Base-by-base conservation (phyloP, 2,888 invertebrate species). In the Philaethria dido region DNA sequence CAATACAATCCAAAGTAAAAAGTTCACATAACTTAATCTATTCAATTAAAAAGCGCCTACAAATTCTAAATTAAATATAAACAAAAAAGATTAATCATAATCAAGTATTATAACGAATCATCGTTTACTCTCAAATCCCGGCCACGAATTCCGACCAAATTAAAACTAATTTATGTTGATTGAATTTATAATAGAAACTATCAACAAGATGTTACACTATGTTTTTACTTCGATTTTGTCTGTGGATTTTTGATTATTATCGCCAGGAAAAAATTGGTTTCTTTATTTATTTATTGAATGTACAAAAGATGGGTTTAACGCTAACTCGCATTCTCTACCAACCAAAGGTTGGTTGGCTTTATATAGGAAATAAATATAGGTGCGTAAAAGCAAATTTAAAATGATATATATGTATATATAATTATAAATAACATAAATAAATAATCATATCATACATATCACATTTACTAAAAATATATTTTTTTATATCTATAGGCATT, bases 151-250 rank as follows among this genome's bases (percentile, higher is more conserved):
- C 86, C 86, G 80, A 76, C 78, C 80, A 85, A 89, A 89, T 89
- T 88, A 87, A 86, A 86, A 83, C 83, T 87, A 89, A 91, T 91
- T 89, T 91, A 92, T 89, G 89, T 83, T 89, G 89, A 91, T 90
- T 88, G 89, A 89, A 89, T 89, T 85, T 86, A 85, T 90, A 90
- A 89, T 88, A 89, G 88, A 87, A 87, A 87, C 86, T 87, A 90
- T 90, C 88, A 86, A 87, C 83, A 84, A 84, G 78, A 75, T 74
- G 77, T 18, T 5, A 16, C 1, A 57, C 25, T 60, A 33, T 33
- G 3, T 5, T 13, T 44, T 45, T 16, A 25, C 16, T 16, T 45
- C 45, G 16, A 22, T 14, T 60, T 45, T 6, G 16, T 13, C 14
- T 29, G 14, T 60, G 13, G 1, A 3, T 16, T 11, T 2, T 13